Percentiles rank a stretch among this genome's conserved stretches.
Evolutionary conservation across 2,888 invertebrate genomes (phyloP).

Genomic region (Dusona sp.): DNA sequence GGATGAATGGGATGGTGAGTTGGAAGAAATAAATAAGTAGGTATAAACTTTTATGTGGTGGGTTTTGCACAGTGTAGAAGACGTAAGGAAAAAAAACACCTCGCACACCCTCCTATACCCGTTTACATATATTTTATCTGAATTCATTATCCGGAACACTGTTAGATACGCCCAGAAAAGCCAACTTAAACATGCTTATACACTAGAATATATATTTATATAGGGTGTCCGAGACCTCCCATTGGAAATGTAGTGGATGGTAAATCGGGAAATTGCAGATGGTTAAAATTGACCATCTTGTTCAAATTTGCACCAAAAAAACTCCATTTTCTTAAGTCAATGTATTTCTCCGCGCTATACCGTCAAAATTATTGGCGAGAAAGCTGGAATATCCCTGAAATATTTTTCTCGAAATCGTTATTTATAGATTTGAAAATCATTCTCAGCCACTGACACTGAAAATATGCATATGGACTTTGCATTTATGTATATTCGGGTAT

Average conservation of each 20-base stretch:
- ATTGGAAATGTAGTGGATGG: background rate
- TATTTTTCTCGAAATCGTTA: constrained; percentile 72
- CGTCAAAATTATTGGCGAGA: constrained; percentile 21
- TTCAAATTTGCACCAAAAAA: background rate
- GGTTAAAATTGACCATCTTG: background rate
- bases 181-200: constrained; percentile 17
- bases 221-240: background rate
- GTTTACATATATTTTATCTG: constrained; percentile 48
- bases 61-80: constrained; percentile 35
- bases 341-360: background rate
- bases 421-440: constrained; percentile 72
- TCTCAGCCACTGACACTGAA: constrained; percentile 62
- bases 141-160: constrained; percentile 61
- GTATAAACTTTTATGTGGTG: constrained; percentile 44
- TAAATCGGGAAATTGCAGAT: constrained; percentile 7
- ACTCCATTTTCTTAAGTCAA: background rate
- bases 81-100: constrained; percentile 10
- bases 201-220: background rate
- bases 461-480: constrained; percentile 16
- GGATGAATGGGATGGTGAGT: background rate
- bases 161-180: constrained; percentile 43
- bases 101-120: background rate
- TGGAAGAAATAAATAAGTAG: constrained; percentile 37
- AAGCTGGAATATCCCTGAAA: constrained; percentile 35
- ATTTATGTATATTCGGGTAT: background rate